phyloP scores from a whole-genome alignment of 37 sponge, comb jelly and placozoan genomes.

The Axinella damicornis region DNA sequence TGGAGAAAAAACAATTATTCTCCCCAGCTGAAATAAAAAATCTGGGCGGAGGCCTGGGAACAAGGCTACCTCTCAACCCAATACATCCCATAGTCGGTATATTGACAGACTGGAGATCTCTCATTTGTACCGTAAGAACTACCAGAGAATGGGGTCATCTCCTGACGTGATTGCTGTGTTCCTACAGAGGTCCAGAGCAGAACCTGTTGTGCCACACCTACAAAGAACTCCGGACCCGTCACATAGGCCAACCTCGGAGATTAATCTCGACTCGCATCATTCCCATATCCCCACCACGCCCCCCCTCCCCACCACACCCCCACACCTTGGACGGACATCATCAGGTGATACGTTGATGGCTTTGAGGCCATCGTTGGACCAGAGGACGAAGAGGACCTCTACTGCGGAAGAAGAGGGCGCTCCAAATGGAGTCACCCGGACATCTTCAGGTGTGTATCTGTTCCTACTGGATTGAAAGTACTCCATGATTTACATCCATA shows the following conservation, averaged over 20 bases:
- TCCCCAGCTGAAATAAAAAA: no score
- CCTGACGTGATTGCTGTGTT: no score
- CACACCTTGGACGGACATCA: background rate
- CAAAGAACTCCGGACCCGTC: background rate
- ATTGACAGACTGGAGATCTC: no score
- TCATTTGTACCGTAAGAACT: no score
- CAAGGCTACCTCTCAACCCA: no score
- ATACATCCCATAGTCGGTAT: no score
- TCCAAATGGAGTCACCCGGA: background rate
- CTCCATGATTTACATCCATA: background rate
- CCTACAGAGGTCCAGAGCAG: background rate
- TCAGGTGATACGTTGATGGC: background rate
- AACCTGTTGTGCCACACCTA: background rate
- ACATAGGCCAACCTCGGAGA: no score
- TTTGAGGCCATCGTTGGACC: no score
- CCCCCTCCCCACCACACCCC: background rate
- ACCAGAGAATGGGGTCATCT: no score
- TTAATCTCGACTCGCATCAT: background rate
- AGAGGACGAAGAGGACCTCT: background rate
- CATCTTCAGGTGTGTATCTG: background rate
- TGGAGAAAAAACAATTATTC: no score
- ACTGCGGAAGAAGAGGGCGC: background rate
- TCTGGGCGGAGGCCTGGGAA: no score
- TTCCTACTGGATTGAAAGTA: no score
- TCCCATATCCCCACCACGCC: background rate